These are phyloP conservation scores for Lethenteron reissneri DNA, from an alignment of 2,113 vertebrate genomes.

Conservation along the genomic window DNA sequence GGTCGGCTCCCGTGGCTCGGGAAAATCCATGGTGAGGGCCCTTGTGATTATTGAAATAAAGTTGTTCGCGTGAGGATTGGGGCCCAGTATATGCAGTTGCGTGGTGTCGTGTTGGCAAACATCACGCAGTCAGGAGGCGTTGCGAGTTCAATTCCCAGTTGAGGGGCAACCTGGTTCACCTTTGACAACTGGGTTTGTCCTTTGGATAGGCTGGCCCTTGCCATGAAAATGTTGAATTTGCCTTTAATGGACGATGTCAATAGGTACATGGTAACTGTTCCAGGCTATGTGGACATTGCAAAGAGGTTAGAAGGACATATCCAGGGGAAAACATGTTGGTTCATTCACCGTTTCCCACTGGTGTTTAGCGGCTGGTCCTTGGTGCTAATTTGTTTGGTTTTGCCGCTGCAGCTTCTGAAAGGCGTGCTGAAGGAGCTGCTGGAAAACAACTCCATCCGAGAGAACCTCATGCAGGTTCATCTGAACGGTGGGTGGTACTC, in stretches of 20 bases:
- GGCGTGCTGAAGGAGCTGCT: conserved; percentile 45
- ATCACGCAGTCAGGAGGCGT: not conserved
- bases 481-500: conserved; percentile 42
- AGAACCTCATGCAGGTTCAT: conserved; percentile 52
- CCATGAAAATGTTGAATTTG: not conserved
- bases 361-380: not conserved
- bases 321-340: not conserved
- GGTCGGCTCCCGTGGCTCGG: conserved; percentile 60
- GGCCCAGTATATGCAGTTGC: not conserved
- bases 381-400: conserved; percentile 7
- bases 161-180: too few species aligned
- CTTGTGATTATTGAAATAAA: not conserved
- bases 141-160: not conserved
- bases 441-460: conserved; percentile 28
- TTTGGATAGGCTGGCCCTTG: too few species aligned
- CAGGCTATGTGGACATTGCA: not conserved
- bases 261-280: not conserved
- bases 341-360: not conserved
- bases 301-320: not conserved
- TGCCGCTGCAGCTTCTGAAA: conserved; percentile 36
- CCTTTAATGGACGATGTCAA: not conserved
- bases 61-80: not conserved
- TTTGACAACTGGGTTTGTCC: too few species aligned
- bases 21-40: conserved; percentile 50
- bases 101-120: not conserved